Evolutionary conservation across 2,888 invertebrate species (phyloP), one percentile per base, ranked within the genome.

Genomic region (Drosophila dives): DNA sequence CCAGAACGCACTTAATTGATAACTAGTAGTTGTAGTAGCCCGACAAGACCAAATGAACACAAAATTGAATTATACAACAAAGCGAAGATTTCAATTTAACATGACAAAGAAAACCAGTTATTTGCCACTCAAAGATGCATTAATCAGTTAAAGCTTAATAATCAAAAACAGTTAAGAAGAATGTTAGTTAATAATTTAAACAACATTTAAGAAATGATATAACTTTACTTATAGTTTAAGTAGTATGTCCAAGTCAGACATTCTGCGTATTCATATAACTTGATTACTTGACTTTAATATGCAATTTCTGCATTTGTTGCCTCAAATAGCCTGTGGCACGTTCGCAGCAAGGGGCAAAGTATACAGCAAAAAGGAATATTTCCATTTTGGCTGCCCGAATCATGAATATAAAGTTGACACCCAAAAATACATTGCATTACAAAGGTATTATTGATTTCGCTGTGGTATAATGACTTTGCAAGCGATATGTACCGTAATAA

Each of bases 341-440:
- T 59, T 33, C 17, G 58, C 56, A 42, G 58, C 40, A 11, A 11
- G 38, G 33, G 48, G 11, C 71, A 70, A 49, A 29, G 29, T 29
- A 29, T 29, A 29, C 29, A 29, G 29, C 29, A 29, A 0, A 59
- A 23, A 51, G 38, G 12, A 60, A 55, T 45, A 32, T 73, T 61
- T 80, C 58, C 70, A 69, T 60, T 62, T 65, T 63, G 40, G 49
- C 26, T 49, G 70, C 32, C 55, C 61, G 50, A 56, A 49, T 64
- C 72, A 86, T 84, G 89, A 84, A 84, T 89, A 86, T 78, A 65
- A 86, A 84, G 78, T 74, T 72, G 83, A 77, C 73, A 80, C 71
- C 67, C 80, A 64, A 77, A 75, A 77, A 56, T 80, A 60, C 80
- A 68, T 54, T 56, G 80, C 72, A 80, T 80, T 76, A 64, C 63